A percentile compares a stretch with the other conserved stretches of the same genome.
Conservation (phyloP, 2,113 vertebrate species). For the Cynoglossus semilaevis region DNA sequence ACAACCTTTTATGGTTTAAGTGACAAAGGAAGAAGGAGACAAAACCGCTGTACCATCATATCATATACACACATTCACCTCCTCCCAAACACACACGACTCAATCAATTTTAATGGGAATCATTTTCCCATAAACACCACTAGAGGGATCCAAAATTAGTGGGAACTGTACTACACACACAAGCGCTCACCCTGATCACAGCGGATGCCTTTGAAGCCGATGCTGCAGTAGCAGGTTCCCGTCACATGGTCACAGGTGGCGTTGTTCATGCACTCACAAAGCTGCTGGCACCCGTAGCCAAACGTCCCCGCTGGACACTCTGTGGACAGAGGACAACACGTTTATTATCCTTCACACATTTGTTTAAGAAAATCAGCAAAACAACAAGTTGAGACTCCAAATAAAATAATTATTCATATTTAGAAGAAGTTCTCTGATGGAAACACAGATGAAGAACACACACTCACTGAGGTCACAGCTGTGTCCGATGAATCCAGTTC, state of each 20-base stretch:
- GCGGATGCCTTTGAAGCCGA: slow-evolving; percentile 91
- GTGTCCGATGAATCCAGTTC: slow-evolving; percentile 87
- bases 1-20: too few relatives aligned
- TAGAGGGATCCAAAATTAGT: too few relatives aligned
- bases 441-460: not conserved
- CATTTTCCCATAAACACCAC: too few relatives aligned
- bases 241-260: slow-evolving; percentile 93
- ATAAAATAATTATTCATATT: too few relatives aligned
- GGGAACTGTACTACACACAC: not conserved
- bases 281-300: slow-evolving; percentile 90
- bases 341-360: not conserved
- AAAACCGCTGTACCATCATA: too few relatives aligned
- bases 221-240: slow-evolving; percentile 92
- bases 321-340: slow-evolving; percentile 42
- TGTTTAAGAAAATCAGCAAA: too few relatives aligned
- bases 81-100: too few relatives aligned
- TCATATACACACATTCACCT: too few relatives aligned
- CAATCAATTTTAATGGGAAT: too few relatives aligned
- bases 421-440: too few relatives aligned
- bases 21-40: too few relatives aligned
- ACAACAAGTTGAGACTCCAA: too few relatives aligned
- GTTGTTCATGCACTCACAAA: slow-evolving; percentile 93
- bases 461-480: slow-evolving; percentile 92
- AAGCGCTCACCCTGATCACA: slow-evolving; percentile 87
- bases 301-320: slow-evolving; percentile 90